A percentile compares a stretch with the other conserved stretches of the same genome.
phyloP scores from a whole-genome alignment of 1,140 invertebrate species.

The Acyrthosiphon pisum region DNA sequence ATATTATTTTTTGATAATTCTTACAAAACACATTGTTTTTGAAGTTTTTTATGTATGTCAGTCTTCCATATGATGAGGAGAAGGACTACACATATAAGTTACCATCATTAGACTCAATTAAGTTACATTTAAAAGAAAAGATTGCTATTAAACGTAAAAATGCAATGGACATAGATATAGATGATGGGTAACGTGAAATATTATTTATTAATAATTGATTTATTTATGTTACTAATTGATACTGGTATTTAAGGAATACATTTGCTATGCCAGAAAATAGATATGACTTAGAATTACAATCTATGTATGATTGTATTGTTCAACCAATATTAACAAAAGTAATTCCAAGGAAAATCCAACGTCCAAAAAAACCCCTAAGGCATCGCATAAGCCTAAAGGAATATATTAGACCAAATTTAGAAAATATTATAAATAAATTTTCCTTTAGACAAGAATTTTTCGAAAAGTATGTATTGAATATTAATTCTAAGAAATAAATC shows the following conservation, averaged over 20 bases:
- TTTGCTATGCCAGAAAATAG: conserved; percentile 11
- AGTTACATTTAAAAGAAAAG: not conserved
- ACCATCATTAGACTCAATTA: not conserved
- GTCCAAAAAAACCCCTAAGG: too few species aligned
- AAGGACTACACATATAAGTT: not conserved
- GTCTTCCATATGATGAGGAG: conserved; percentile 32
- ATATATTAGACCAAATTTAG: too few species aligned
- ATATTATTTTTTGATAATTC: not conserved
- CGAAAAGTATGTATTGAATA: conserved; percentile 11
- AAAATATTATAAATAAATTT: too few species aligned
- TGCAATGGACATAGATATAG: conserved; percentile 8
- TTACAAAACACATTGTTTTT: not conserved
- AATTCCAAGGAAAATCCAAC: too few species aligned
- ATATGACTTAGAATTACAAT: not conserved
- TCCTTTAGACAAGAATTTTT: not conserved
- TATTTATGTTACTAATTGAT: not conserved
- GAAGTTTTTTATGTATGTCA: conserved; percentile 20
- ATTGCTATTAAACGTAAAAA: not conserved
- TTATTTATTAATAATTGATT: not conserved
- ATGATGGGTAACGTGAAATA: not conserved
- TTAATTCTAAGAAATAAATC: not conserved
- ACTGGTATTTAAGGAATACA: not conserved
- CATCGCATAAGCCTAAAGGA: too few species aligned
- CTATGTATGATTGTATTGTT: conserved; percentile 15
- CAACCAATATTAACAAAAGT: not conserved